Evolutionary conservation across 2,888 invertebrate genomes (phyloP).

Genomic region (Rhagonycha fulva): DNA sequence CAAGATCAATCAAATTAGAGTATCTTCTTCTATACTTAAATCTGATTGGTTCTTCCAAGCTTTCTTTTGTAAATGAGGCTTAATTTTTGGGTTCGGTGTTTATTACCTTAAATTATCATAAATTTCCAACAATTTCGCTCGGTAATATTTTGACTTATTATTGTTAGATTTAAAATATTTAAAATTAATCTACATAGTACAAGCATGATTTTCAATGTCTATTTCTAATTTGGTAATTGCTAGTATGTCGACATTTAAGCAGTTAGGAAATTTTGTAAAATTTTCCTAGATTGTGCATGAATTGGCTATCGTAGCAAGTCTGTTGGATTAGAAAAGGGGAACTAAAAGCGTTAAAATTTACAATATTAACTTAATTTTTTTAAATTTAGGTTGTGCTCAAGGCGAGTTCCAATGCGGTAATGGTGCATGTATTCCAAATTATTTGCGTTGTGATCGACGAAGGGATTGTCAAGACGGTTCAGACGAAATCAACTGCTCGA

Average conservation of each 20-base stretch:
- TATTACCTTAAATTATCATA: too few relatives aligned
- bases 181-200: background rate
- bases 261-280: slow-evolving; percentile 6
- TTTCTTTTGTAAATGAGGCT: too few relatives aligned
- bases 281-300: slow-evolving; percentile 11
- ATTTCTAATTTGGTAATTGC: slow-evolving; percentile 7
- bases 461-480: slow-evolving; percentile 61
- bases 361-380: background rate
- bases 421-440: slow-evolving; percentile 62
- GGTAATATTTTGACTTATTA: background rate
- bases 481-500: slow-evolving; percentile 61
- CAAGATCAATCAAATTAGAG: too few relatives aligned
- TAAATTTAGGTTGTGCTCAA: slow-evolving; percentile 62
- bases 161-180: background rate
- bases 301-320: slow-evolving; percentile 9
- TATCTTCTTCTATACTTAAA: too few relatives aligned
- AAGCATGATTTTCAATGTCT: background rate
- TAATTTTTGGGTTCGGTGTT: too few relatives aligned
- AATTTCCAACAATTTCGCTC: background rate
- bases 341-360: background rate
- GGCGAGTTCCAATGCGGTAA: slow-evolving; percentile 72
- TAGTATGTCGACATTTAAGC: slow-evolving; percentile 7
- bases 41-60: too few relatives aligned
- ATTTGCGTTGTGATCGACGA: slow-evolving; percentile 53
- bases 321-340: background rate